phyloP scores from a whole-genome alignment of 2,888 invertebrate species.

The Thereva unica region DNA sequence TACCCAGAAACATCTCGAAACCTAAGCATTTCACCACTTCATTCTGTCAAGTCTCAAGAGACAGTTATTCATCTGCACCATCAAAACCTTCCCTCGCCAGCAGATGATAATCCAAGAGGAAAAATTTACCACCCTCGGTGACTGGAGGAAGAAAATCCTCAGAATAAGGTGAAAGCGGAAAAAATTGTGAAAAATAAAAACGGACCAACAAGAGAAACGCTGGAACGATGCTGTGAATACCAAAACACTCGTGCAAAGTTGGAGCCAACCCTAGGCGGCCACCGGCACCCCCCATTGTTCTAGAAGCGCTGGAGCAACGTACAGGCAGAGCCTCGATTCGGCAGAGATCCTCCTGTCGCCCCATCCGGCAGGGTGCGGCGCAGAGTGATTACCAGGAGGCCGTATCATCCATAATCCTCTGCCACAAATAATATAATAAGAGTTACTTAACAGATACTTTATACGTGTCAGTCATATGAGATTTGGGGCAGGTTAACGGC shows the following conservation, averaged over 20 bases:
- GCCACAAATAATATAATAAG: slow-evolving; percentile 37
- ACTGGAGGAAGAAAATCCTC: slow-evolving; percentile 14
- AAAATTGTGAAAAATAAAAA: slow-evolving; percentile 35
- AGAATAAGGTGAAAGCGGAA: slow-evolving; percentile 30
- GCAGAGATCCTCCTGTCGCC: no score
- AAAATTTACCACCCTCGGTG: slow-evolving; percentile 8
- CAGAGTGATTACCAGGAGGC: slow-evolving; percentile 28
- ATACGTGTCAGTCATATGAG: slow-evolving; percentile 38
- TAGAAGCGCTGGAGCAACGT: background rate
- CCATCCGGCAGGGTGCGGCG: slow-evolving; percentile 5
- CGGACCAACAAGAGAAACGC: slow-evolving; percentile 31
- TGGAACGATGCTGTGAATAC: slow-evolving; percentile 28
- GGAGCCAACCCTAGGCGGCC: background rate
- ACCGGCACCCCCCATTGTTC: slow-evolving; percentile 19
- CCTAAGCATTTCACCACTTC: slow-evolving; percentile 35
- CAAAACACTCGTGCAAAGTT: slow-evolving; percentile 15
- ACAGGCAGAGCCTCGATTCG: no score
- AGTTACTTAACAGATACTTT: slow-evolving; percentile 38
- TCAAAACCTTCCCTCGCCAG: slow-evolving; percentile 22
- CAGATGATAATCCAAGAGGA: slow-evolving; percentile 28
- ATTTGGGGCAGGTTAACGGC: slow-evolving; percentile 15
- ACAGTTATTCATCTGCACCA: slow-evolving; percentile 34
- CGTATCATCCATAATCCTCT: slow-evolving; percentile 38
- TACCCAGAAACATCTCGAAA: slow-evolving; percentile 30
- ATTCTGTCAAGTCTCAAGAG: slow-evolving; percentile 34